phyloP scores from a whole-genome alignment of 2,797 vertebrate genomes.

The Scolopax rusticola region DNA sequence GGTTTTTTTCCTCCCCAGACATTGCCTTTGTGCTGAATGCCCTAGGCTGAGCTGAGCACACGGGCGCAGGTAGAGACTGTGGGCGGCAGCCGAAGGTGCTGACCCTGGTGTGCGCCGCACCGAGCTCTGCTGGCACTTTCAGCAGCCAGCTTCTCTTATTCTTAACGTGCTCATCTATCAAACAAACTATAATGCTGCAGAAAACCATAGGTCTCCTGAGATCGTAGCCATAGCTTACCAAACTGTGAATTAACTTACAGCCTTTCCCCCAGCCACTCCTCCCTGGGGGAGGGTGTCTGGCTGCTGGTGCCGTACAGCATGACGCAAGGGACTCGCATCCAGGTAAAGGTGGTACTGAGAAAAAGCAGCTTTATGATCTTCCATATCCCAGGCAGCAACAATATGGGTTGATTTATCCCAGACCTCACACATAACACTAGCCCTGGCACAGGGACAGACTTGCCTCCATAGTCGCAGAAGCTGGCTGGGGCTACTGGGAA shows the following conservation, averaged over 20 bases:
- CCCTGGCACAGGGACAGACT: background rate
- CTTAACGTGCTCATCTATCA: accelerated
- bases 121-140: background rate
- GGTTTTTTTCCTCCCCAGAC: background rate
- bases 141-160: background rate
- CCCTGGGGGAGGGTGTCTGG: background rate
- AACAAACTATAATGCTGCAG: background rate
- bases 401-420: background rate
- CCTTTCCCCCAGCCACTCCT: accelerated
- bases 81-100: background rate
- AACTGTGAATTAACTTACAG: accelerated
- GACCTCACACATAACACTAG: accelerated
- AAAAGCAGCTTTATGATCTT: background rate
- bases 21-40: background rate
- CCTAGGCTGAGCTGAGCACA: accelerated
- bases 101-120: accelerated
- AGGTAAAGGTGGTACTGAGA: background rate
- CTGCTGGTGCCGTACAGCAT: accelerated
- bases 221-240: background rate
- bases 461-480: background rate
- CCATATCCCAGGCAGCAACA: background rate
- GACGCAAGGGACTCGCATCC: accelerated
- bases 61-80: accelerated
- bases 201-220: background rate
- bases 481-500: background rate